Percentiles rank a stretch among this genome's conserved stretches.
Conservation (phyloP, 1,140 invertebrate species). For the Apocrypta bakeri region DNA sequence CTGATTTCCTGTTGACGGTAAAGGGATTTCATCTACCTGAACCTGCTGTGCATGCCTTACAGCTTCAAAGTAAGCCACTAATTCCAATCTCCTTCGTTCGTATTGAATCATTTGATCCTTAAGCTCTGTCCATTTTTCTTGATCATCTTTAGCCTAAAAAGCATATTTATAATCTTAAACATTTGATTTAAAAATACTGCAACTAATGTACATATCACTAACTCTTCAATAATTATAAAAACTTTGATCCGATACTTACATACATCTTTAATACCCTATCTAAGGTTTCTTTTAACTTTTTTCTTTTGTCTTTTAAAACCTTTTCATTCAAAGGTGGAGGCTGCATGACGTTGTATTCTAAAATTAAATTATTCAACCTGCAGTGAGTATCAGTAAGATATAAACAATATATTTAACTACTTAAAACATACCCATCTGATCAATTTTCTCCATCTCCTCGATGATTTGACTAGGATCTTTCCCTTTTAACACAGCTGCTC, state of each 20-base stretch:
- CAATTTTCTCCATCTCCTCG: slow-evolving; percentile 97
- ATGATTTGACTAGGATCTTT: slow-evolving; percentile 97
- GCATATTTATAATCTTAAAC: slow-evolving; percentile 11
- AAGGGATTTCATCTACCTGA: slow-evolving; percentile 96
- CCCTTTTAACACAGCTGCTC: slow-evolving; percentile 97
- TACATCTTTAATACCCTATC: slow-evolving; percentile 95
- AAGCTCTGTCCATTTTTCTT: slow-evolving; percentile 93
- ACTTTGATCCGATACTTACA: slow-evolving; percentile 84
- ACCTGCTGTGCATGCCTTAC: slow-evolving; percentile 96
- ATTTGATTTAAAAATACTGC: not conserved
- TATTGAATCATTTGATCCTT: slow-evolving; percentile 94
- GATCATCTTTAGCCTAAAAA: slow-evolving; percentile 94
- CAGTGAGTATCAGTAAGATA: not conserved
- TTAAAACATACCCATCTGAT: slow-evolving; percentile 90
- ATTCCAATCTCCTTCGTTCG: slow-evolving; percentile 88
- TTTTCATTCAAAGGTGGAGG: slow-evolving; percentile 96
- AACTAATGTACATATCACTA: slow-evolving; percentile 17
- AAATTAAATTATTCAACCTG: slow-evolving; percentile 54
- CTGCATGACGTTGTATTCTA: slow-evolving; percentile 96
- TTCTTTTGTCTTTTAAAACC: slow-evolving; percentile 96
- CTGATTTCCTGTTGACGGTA: slow-evolving; percentile 80
- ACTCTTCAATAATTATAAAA: not conserved
- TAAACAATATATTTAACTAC: slow-evolving; percentile 3
- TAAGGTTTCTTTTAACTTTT: slow-evolving; percentile 96
- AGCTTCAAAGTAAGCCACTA: slow-evolving; percentile 95